Base-by-base conservation (phyloP, 1,140 invertebrate species). In the Magallana gigas region DNA sequence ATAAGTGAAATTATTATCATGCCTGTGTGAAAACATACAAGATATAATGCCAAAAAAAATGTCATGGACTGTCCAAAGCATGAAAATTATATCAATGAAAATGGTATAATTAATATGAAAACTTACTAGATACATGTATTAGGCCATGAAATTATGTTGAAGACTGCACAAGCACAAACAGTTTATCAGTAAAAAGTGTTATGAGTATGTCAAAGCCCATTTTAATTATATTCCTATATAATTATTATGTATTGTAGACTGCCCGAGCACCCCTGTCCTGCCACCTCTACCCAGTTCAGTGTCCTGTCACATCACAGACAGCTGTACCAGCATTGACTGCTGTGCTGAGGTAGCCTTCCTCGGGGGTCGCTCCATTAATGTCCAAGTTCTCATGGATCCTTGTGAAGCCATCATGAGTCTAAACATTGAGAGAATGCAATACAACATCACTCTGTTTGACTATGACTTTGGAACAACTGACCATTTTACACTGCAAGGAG, bases 391-490 rank as follows among this genome's bases (percentile, higher is more conserved):
- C 29, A 16, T 84, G 83, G 83, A 84, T 59, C 83, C 83, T 36
- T 84, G 83, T 84, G 57, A 59, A 62, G 57, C 23, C 12, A 62
- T 84, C 57, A 57, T 84, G 59, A 84, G 83, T 62, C n/a, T 84
- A 9, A 62, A 84, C 23, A 62, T 84, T 18, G 83, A 84, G 23
- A 84, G 60, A 58, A 84, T 84, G 58, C 83, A 84, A n/a, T 62
- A 84, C 58, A 84, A 84, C 12, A 84, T 84, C 5, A 84, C 83
- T 16, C 58, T 84, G 83, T 36, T 62, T 36, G 83, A 84, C 16
- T 84, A 84, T 59, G 29, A 57, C 12, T 84, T 36, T 23, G 58
- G 29, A 60, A 57, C 56, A 29, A 84, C 57, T 59, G 83, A 84
- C 16, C 57, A 58, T 48, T 84, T 84, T 16, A 60, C 83, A 84